Base-by-base conservation (phyloP, 2,797 vertebrate species). In the Oreochromis mossambicus region DNA sequence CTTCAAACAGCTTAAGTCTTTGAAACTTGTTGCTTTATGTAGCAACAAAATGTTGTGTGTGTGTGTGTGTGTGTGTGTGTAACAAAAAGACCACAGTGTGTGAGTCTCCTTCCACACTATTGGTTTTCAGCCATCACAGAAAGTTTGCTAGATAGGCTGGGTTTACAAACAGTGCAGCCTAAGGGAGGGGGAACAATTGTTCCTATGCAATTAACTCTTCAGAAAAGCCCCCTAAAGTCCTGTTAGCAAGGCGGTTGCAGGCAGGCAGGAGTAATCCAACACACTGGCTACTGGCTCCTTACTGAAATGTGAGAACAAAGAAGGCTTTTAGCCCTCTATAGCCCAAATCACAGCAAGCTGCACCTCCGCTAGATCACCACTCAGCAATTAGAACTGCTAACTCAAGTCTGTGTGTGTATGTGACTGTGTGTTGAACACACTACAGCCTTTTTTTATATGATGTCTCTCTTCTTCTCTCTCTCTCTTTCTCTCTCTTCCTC, bases 261-360 rank as follows among this genome's bases (percentile, higher is more conserved):
- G 77, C 90, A 78, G 70, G 77, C 83, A 68, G 80, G 81, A 87
- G 87, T 79, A 92, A 91, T 90, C 89, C 86, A 92, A 86, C 91
- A 89, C n/a, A 50, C 80, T 92, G 82, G 84, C 90, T 88, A 84
- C 92, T 83, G 81, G 63, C 87, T 89, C 21, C 68, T 88, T 78
- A 90, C 83, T 94, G 93, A 94, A 95, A 94, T 77, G 79, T 90
- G 92, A 95, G 93, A 94, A 95, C 92, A 93, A 94, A 94, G 92
- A 87, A 83, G 85, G 87, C 91, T 91, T 93, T 95, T 84, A 92
- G 87, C 70, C 70, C 43, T 75, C 46, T 50, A 50, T 51, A 50
- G 26, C 70, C 70, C 70, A 50, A 75, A 75, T 91, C 90, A 86
- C 90, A 89, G 86, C 84, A 75, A 92, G 88, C 93, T 90, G 86